These are phyloP conservation scores for Nerophis lumbriciformis DNA, from an alignment of 2,113 vertebrate genomes.

Conservation along the genomic window DNA sequence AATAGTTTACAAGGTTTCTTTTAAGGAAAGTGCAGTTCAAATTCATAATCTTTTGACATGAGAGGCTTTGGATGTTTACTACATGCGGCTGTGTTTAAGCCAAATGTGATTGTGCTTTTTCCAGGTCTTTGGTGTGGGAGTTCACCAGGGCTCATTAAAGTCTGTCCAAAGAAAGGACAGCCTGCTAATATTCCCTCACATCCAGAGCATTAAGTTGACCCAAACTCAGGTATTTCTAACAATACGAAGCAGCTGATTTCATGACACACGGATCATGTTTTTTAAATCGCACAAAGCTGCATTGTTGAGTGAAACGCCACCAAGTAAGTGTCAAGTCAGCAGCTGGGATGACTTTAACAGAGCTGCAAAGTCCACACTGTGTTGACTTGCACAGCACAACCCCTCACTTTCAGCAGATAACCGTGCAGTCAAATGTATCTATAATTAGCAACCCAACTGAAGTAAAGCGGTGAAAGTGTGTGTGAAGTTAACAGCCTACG, in stretches of 20 bases:
- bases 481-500: slow-evolving; percentile 20
- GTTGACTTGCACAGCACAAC: not conserved
- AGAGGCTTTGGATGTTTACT: not conserved
- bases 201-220: slow-evolving; percentile 86
- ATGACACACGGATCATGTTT: slow-evolving; percentile 21
- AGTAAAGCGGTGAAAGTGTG: slow-evolving; percentile 17
- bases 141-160: slow-evolving; percentile 65
- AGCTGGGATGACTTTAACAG: not conserved
- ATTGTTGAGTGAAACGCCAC: slow-evolving; percentile 9
- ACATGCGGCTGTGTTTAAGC: not conserved
- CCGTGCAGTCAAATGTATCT: not conserved
- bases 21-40: too few relatives aligned
- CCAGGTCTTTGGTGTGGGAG: slow-evolving; percentile 89
- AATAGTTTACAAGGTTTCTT: too few relatives aligned
- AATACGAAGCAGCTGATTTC: slow-evolving; percentile 50
- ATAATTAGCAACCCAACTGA: not conserved
- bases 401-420: not conserved
- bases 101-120: slow-evolving; percentile 11
- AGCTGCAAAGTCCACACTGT: not conserved
- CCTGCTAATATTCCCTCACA: slow-evolving; percentile 83
- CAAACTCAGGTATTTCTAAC: slow-evolving; percentile 81
- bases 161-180: slow-evolving; percentile 73
- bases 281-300: slow-evolving; percentile 16
- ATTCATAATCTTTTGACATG: slow-evolving; percentile 1
- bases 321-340: not conserved